phyloP scores from a whole-genome alignment of 2,888 invertebrate genomes.

The Yponomeuta sedellus region DNA sequence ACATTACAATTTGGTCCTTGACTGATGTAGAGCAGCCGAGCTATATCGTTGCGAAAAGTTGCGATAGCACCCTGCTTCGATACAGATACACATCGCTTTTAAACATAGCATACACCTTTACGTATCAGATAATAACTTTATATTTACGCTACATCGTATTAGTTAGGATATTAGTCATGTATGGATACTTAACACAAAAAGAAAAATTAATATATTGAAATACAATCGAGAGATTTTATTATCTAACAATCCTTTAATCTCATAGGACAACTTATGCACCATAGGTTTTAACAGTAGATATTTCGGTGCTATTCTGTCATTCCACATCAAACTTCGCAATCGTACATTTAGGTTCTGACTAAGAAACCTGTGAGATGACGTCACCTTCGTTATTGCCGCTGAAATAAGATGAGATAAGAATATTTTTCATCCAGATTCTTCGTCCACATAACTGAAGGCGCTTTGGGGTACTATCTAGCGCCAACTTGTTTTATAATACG shows the following conservation, averaged over 20 bases:
- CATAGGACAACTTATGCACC: constrained; percentile 56
- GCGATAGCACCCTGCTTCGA: constrained; percentile 55
- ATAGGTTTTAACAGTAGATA: constrained; percentile 46
- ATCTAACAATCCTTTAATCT: constrained; percentile 47
- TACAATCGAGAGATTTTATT: constrained; percentile 25
- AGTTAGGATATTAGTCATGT: constrained; percentile 21
- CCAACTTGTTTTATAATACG: too few species aligned
- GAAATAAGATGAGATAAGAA: too few species aligned
- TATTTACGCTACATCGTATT: constrained; percentile 21
- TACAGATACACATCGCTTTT: constrained; percentile 25
- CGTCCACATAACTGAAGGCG: too few species aligned
- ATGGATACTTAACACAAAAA: constrained; percentile 36
- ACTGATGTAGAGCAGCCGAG: not conserved
- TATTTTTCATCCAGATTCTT: too few species aligned
- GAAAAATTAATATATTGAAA: constrained; percentile 27
- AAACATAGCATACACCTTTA: constrained; percentile 10
- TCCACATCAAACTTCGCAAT: too few species aligned
- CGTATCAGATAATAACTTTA: constrained; percentile 26
- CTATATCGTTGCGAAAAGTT: not conserved
- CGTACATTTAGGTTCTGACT: too few species aligned
- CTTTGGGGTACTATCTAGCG: too few species aligned
- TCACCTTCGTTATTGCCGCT: too few species aligned
- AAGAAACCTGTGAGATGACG: too few species aligned
- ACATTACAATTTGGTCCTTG: not conserved
- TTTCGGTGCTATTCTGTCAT: constrained; percentile 15